These are phyloP conservation scores for Musca vetustissima DNA, from an alignment of 1,140 invertebrate species.

Conservation along the genomic window DNA sequence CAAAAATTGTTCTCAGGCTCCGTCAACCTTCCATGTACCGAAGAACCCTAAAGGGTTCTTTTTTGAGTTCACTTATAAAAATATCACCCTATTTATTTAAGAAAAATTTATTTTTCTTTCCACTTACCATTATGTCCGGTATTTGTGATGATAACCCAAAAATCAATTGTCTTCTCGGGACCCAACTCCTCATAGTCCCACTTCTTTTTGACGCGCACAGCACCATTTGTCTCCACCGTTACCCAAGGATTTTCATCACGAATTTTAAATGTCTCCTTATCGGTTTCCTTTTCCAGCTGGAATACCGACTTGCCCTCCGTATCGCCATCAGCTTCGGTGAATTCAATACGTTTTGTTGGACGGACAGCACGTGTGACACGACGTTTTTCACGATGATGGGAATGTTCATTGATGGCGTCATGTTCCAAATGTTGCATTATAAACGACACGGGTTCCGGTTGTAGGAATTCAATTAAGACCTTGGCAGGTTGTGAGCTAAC, in stretches of 20 bases:
- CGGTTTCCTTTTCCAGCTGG: slow-evolving; percentile 87
- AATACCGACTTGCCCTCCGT: slow-evolving; percentile 85
- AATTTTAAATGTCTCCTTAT: slow-evolving; percentile 90
- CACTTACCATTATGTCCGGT: slow-evolving; percentile 79
- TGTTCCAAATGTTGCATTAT: slow-evolving; percentile 56
- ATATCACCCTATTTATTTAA: neutral
- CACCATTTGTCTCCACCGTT: slow-evolving; percentile 86
- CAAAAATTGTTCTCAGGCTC: no score
- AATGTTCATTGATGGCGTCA: slow-evolving; percentile 59
- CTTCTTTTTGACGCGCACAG: slow-evolving; percentile 90
- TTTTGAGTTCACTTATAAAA: no score
- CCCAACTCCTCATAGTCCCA: slow-evolving; percentile 95
- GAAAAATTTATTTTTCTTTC: neutral
- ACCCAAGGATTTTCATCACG: slow-evolving; percentile 93
- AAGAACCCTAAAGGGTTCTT: no score
- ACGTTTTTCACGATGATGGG: slow-evolving; percentile 72
- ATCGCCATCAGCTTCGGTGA: slow-evolving; percentile 87
- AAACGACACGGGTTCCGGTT: slow-evolving; percentile 58
- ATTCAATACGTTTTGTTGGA: slow-evolving; percentile 89
- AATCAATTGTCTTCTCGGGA: slow-evolving; percentile 94
- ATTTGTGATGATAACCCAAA: slow-evolving; percentile 93
- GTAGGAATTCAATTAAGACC: slow-evolving; percentile 74
- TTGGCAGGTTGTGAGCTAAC: slow-evolving; percentile 70
- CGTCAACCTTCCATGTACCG: no score
- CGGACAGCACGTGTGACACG: slow-evolving; percentile 84